Evolutionary conservation across 2,888 invertebrate species (phyloP), one percentile per base, ranked within the genome.

Genomic region (Pachydiplax longipennis): DNA sequence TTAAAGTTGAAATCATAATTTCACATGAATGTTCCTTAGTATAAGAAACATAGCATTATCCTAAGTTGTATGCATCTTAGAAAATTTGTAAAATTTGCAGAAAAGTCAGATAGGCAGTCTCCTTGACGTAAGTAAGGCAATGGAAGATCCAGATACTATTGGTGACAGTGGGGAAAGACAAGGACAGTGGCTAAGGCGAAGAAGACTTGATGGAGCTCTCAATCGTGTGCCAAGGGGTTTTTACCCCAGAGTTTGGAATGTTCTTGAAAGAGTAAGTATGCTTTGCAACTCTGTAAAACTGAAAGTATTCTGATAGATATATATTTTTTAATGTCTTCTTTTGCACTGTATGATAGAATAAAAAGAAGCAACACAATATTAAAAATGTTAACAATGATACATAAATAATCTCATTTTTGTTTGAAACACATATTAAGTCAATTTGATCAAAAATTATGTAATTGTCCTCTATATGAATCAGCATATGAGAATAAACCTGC

Each of bases 221-320:
- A 99, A 99, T 94, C 95, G 99, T 91, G 99, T 99, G 2, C 99
- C 99, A 0, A 95, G 98, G 90, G 98, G 99, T 93, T 99, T 99
- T 95, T 99, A 99, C 94, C 97, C 98, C 0, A 95, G 98, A 92
- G 98, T 99, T 18, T 99, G 99, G 99, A 96, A 96, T 58, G 97
- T 98, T 83, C 94, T 98, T 25, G 98, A 98, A 95, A 96, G 96
- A 94, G 98, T 97, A 95, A 93, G 93, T 92, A 81, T 61, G 81
- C 73, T 31, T 73, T 53, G 4, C 53, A 53, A 53, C 1, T 18
- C 18, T 3, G 18, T 31, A 15, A 80, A 80, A 1, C 13, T 18
- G 12, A 0, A 35, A 80, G 80, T 18, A 35, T 15, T 31, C n/a
- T n/a, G 1, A 6, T 35, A 3, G 1, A n/a, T 2, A 4, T 80